Evolutionary conservation across 2,797 vertebrate species (phyloP).

Genomic region (Mycteria americana): DNA sequence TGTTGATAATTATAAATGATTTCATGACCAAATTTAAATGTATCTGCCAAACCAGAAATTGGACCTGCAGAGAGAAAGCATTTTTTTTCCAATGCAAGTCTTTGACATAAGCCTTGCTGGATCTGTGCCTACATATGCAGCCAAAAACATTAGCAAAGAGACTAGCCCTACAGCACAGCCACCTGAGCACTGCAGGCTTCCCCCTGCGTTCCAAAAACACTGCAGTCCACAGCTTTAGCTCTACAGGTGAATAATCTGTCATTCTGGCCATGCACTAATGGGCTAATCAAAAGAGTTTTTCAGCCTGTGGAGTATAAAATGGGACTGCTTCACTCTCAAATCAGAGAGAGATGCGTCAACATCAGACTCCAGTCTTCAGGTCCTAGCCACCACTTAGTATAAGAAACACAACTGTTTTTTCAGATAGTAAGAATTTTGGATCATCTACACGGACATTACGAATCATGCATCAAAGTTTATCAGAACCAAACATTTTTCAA

Average conservation of each 20-base stretch:
- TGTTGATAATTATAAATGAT: background rate
- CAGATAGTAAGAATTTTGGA: rapidly evolving
- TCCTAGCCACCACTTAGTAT: rapidly evolving
- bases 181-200: conserved; percentile 39
- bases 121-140: conserved; percentile 60
- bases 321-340: background rate
- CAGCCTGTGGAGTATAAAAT: background rate
- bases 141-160: conserved; percentile 62
- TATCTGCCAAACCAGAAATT: conserved; percentile 41
- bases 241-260: conserved; percentile 32
- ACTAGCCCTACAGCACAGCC: conserved; percentile 31
- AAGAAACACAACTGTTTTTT: background rate
- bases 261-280: conserved; percentile 1
- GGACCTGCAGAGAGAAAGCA: conserved; percentile 70
- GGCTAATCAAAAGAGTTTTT: background rate
- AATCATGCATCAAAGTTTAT: background rate
- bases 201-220: background rate
- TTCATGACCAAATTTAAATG: background rate
- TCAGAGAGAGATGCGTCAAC: background rate
- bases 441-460: background rate
- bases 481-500: background rate
- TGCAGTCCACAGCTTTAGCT: background rate
- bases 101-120: conserved; percentile 72
- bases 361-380: rapidly evolving
- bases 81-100: conserved; percentile 68